Evolutionary conservation across 2,888 invertebrate genomes (phyloP), one percentile per base, ranked within the genome.

Genomic region (Carabus problematicus): DNA sequence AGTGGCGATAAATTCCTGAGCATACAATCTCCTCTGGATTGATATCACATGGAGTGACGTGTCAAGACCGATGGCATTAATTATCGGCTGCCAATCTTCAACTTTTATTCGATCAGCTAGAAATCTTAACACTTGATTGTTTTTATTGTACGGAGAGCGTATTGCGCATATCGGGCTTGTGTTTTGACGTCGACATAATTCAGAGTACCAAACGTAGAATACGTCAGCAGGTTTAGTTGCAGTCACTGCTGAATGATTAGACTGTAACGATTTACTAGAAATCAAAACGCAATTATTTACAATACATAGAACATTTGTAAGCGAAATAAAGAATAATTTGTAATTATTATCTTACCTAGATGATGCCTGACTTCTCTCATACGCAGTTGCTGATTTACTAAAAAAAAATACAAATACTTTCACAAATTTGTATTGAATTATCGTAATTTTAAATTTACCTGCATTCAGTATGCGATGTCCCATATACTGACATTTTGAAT

Each of bases 101-200:
- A 90, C 87, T 75, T 89, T 90, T 61, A 93, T 85, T 72, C 92
- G 87, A 77, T 93, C 93, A 61, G 89, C 91, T 72, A 86, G 87
- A 75, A 93, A 89, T 74, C 93, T 92, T 72, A 82, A 72, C 6
- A 81, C 77, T 8, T 79, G 81, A 62, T 79, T 78, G 72, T 77
- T 78, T 73, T 80, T 81, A 12, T 78, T 76, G 71, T 78, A 80
- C 18, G 78, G 76, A 40, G 80, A 79, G 72, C 80, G 81, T 8
- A 81, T 77, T 14, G 74, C 74, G 12, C 77, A 75, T 14, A 80
- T 74, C 9, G 81, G 81, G 49, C 70, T 77, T 59, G 77, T 75
- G 72, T 80, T 81, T 52, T 78, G 71, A 54, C 82, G 79, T 61
- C 82, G 77, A 73, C 82, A 82, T 42, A 82, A 72, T 74, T 82